Base-by-base conservation (phyloP, 2,113 vertebrate genomes). In the Hypomesus transpacificus region DNA sequence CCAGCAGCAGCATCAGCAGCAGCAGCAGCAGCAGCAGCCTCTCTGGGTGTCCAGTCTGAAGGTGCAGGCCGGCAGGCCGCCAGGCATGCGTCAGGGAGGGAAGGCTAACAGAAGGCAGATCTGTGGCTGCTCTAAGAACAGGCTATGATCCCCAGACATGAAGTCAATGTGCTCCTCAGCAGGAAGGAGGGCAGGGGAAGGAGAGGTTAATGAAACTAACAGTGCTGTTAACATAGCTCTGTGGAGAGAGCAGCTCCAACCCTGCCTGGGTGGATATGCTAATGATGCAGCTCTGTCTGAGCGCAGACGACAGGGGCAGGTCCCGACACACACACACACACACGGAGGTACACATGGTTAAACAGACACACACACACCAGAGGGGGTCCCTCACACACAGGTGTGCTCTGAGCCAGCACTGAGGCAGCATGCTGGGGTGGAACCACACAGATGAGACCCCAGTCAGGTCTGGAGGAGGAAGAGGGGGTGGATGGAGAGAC, bases 151-250 rank as follows among this genome's bases (percentile, higher is more conserved):
- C 2, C 14, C 54, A 21, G 51, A 18, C 21, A 21, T 28, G 14
- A 66, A 66, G 20, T 24, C 39, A 66, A 51, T 21, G 4, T 14
- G 20, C 54, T 53, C 16, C 65, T 24, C 24, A 24, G 56, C 75
- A 73, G 70, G 28, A 2, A 6, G 73, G 71, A 71, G 69, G 54
- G 62, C 21, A 31, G 13, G 39, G 46, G 20, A 62, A 17, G 24
- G 58, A 60, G 58, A 71, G 1, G 22, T 79, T 76, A 83, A 80
- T 80, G 73, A 80, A 71, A 66, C 34, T 60, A 61, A 31, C 7
- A 68, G 61, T 69, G 58, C 56, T 53, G 75, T 73, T 78, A 80
- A 26, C 8, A 18, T 18, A n/a, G 28, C 61, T 28, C 16, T 18
- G 8, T 14, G 31, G 59, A 61, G 61, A 56, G 53, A 16, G 17